Evolutionary conservation across 2,797 vertebrate species (phyloP).

Genomic region (Nannoperca australis): DNA sequence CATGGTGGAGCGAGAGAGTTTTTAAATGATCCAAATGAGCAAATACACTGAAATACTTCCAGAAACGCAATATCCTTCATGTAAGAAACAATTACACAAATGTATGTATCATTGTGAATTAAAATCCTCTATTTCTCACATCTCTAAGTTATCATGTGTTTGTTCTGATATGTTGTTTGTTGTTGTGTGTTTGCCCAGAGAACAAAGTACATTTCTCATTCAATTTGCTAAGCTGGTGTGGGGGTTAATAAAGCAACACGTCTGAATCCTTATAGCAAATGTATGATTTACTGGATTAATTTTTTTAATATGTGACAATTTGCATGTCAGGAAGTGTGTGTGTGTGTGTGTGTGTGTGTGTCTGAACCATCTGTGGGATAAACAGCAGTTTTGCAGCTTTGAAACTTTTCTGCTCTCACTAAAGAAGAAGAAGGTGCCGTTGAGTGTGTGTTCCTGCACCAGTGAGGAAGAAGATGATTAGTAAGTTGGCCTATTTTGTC

Average conservation of each 20-base stretch:
- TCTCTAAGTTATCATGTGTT: background rate
- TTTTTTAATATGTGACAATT: too few species aligned
- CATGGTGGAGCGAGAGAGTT: background rate
- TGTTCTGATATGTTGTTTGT: background rate
- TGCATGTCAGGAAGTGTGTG: too few species aligned
- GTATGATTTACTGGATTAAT: too few species aligned
- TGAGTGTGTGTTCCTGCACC: background rate
- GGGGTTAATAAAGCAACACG: background rate
- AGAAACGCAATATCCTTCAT: background rate
- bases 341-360: background rate
- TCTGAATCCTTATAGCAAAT: too few species aligned
- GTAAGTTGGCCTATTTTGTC: background rate
- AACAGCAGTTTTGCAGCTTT: slow-evolving; percentile 3
- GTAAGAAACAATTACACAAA: background rate
- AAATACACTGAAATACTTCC: background rate
- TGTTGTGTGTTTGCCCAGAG: background rate
- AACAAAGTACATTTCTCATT: too few species aligned
- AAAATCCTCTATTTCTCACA: slow-evolving; percentile 6
- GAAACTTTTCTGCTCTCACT: background rate
- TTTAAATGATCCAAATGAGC: background rate
- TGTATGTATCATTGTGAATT: background rate
- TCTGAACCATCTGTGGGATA: background rate
- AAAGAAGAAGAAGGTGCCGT: background rate
- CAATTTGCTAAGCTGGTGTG: background rate
- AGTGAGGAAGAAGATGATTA: background rate